Conservation (phyloP, 2,888 invertebrate species). For the Amiota mariae region DNA sequence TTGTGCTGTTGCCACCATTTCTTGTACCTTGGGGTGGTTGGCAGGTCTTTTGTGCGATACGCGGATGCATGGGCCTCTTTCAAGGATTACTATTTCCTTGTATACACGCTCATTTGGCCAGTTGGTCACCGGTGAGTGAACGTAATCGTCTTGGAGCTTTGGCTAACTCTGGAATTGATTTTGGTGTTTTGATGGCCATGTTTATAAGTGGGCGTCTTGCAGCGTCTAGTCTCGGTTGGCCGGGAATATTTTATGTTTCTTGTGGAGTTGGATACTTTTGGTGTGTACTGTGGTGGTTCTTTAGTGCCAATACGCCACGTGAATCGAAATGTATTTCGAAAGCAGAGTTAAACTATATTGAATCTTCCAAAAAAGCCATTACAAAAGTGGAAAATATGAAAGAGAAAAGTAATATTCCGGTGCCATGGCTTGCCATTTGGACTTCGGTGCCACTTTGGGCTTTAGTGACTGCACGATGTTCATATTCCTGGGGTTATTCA, state of each 20-base stretch:
- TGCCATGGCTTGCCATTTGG: constrained; percentile 80
- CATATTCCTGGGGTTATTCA: constrained; percentile 83
- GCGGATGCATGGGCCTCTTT: constrained; percentile 80
- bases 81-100: constrained; percentile 81
- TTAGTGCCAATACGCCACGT: constrained; percentile 77
- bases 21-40: constrained; percentile 80
- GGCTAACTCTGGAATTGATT: constrained; percentile 78
- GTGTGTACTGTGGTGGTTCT: constrained; percentile 76
- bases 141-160: constrained; percentile 77
- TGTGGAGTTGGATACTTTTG: constrained; percentile 75
- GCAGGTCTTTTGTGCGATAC: constrained; percentile 76
- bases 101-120: constrained; percentile 79
- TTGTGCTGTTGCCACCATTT: constrained; percentile 80
- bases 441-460: constrained; percentile 80
- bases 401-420: constrained; percentile 64
- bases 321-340: constrained; percentile 76
- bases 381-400: constrained; percentile 33
- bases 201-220: constrained; percentile 79
- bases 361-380: constrained; percentile 70
- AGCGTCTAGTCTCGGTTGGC: constrained; percentile 78
- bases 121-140: constrained; percentile 80
- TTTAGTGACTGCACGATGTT: constrained; percentile 76
- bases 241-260: constrained; percentile 79
- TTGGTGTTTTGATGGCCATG: constrained; percentile 80
- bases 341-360: constrained; percentile 77